Evolutionary conservation across 1,140 invertebrate genomes (phyloP).

Genomic region (Trinorchestia longiramus): DNA sequence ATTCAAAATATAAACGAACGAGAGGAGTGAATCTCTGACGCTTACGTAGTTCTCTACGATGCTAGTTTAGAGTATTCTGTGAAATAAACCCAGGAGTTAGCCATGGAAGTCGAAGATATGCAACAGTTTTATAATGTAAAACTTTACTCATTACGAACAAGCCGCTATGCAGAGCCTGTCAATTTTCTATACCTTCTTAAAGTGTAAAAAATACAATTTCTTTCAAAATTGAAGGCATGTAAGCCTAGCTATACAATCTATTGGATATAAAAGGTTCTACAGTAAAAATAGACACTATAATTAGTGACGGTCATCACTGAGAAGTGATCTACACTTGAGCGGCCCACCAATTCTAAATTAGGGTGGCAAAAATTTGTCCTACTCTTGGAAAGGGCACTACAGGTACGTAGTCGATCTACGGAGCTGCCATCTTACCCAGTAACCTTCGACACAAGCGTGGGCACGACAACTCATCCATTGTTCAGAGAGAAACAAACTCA

Average conservation of each 20-base stretch:
- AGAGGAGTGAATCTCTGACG: too few species aligned
- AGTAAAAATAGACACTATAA: neutral
- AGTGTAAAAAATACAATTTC: neutral
- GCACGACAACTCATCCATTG: neutral
- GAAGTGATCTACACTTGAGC: neutral
- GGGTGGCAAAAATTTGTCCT: neutral
- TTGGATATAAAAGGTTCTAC: slow-evolving; percentile 1
- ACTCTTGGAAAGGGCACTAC: neutral
- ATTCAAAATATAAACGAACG: too few species aligned
- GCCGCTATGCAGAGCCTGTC: slow-evolving; percentile 3
- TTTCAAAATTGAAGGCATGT: neutral
- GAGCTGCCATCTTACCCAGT: neutral
- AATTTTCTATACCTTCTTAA: neutral
- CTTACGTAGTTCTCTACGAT: neutral
- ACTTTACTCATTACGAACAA: neutral
- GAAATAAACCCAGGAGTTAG: neutral
- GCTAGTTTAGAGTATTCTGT: neutral
- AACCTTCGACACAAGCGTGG: neutral
- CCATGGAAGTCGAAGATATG: neutral
- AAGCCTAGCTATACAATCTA: neutral
- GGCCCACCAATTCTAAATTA: neutral
- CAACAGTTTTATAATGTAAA: neutral
- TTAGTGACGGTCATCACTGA: neutral
- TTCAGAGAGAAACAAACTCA: neutral
- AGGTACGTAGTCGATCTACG: neutral